A percentile compares a stretch with the other conserved stretches of the same genome.
These are phyloP conservation scores for Drosophila acutilabella DNA, from an alignment of 2,888 invertebrate species.

Conservation along the genomic window DNA sequence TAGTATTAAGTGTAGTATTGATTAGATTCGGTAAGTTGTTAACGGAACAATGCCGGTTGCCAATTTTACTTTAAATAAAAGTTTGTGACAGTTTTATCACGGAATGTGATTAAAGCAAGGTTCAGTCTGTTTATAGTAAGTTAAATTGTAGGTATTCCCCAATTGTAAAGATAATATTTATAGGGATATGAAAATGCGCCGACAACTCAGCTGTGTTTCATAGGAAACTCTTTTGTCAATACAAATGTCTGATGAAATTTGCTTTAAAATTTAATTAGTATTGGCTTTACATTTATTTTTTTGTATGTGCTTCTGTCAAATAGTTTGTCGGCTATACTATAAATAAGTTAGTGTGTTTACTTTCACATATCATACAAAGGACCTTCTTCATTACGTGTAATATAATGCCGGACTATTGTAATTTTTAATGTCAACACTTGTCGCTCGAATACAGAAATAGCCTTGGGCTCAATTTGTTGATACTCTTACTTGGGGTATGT, in stretches of 20 bases:
- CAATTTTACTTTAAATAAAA: neutral
- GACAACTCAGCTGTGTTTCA: too few relatives aligned
- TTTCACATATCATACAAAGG: constrained; percentile 19
- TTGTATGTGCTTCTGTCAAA: too few relatives aligned
- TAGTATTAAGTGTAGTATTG: neutral
- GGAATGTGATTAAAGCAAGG: neutral
- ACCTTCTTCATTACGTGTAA: constrained; percentile 8
- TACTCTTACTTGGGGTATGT: neutral
- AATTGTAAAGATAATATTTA: neutral
- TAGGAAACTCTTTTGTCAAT: too few relatives aligned
- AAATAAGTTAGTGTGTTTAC: neutral
- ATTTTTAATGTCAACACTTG: constrained; percentile 7
- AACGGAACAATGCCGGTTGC: constrained; percentile 7
- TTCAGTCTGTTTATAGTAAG: neutral
- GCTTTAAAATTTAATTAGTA: too few relatives aligned
- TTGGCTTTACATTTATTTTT: too few relatives aligned
- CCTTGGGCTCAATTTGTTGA: constrained; percentile 18
- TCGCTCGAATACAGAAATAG: neutral
- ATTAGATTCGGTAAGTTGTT: constrained; percentile 35
- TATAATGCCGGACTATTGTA: constrained; percentile 12
- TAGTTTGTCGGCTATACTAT: too few relatives aligned
- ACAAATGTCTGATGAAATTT: too few relatives aligned
- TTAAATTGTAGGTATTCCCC: constrained; percentile 14
- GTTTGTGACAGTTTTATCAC: neutral
- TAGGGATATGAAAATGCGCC: neutral